phyloP scores from a whole-genome alignment of 2,888 invertebrate genomes.

The Caenorhabditis sinica region DNA sequence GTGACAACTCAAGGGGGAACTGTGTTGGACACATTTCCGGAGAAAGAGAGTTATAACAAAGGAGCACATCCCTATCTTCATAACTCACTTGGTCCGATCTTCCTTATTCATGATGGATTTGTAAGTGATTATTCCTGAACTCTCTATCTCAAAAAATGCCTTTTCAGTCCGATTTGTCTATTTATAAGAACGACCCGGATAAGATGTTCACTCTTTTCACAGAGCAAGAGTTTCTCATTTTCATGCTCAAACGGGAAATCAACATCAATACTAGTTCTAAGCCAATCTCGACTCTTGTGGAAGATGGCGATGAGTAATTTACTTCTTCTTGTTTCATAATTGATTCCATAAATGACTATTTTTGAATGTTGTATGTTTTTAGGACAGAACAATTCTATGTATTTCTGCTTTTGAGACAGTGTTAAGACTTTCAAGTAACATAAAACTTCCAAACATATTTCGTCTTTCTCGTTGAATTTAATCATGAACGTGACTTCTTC shows the following conservation, averaged over 20 bases:
- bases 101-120: slow-evolving; percentile 34
- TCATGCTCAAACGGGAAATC: slow-evolving; percentile 32
- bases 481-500: background rate
- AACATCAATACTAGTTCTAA: slow-evolving; percentile 8
- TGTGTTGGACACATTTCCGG: slow-evolving; percentile 25
- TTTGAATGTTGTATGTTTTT: no score
- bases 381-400: no score
- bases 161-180: background rate
- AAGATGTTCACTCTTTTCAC: slow-evolving; percentile 31
- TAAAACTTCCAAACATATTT: no score
- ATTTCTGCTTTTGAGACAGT: no score
- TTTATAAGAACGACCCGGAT: slow-evolving; percentile 14
- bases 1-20: slow-evolving; percentile 9
- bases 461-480: no score
- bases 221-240: slow-evolving; percentile 10
- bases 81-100: slow-evolving; percentile 17
- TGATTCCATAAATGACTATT: background rate
- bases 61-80: slow-evolving; percentile 42
- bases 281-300: slow-evolving; percentile 4
- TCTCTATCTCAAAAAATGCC: background rate
- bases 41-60: slow-evolving; percentile 12
- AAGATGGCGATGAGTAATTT: slow-evolving; percentile 14
- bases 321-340: background rate
- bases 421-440: no score
- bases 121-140: background rate